Percentiles rank a stretch among this genome's conserved stretches.
Conservation (phyloP, 2,113 vertebrate genomes). For the Poecile atricapillus region DNA sequence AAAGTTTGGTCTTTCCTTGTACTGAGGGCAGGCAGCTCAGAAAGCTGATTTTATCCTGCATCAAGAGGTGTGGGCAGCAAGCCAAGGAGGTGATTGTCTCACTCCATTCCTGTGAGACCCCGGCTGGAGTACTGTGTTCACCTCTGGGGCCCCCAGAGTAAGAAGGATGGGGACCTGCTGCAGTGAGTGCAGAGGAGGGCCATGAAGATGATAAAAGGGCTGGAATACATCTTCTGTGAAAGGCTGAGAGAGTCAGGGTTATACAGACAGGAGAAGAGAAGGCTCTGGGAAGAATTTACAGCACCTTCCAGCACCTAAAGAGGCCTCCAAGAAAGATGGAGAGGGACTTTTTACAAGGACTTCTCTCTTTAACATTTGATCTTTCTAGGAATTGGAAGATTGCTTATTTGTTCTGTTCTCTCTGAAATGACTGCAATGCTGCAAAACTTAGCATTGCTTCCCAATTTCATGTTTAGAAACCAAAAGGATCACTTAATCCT, state of each 20-base stretch:
- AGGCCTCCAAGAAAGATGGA: not conserved
- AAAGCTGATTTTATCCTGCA: not conserved
- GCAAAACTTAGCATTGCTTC: not conserved
- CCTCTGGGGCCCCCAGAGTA: not conserved
- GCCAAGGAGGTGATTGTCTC: not conserved
- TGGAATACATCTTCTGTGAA: not conserved
- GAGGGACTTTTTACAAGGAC: accelerated
- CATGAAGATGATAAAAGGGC: accelerated
- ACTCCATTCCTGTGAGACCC: not conserved
- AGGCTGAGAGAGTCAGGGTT: not conserved
- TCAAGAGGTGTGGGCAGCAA: accelerated
- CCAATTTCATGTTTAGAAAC: not conserved
- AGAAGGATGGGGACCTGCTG: not conserved
- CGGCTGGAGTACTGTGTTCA: not conserved
- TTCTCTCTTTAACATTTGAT: not conserved
- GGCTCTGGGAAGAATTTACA: not conserved
- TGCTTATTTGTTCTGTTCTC: not conserved
- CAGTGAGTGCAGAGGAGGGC: not conserved
- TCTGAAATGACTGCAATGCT: not conserved
- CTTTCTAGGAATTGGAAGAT: not conserved
- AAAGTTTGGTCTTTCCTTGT: not conserved
- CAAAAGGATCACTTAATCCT: not conserved
- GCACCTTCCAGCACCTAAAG: not conserved
- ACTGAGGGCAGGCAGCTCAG: not conserved
- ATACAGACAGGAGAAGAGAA: not conserved